phyloP scores from a whole-genome alignment of 2,113 vertebrate species.

The Progne subis region DNA sequence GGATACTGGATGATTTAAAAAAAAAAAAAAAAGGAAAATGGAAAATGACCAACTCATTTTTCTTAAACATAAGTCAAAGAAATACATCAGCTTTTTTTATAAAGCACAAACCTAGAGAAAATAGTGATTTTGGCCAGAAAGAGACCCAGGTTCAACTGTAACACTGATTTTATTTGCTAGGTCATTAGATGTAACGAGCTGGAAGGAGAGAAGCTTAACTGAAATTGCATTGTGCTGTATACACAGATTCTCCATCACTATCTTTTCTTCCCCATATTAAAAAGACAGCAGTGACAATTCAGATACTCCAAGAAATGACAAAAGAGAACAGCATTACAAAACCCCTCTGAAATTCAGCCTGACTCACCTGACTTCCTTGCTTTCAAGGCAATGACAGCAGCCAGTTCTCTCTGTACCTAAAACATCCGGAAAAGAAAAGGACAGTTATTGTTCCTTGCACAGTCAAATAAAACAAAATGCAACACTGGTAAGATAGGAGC shows the following conservation, averaged over 20 bases:
- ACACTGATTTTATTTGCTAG: background rate
- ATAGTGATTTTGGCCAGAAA: background rate
- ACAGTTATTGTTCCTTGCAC: background rate
- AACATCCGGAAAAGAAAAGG: slow-evolving; percentile 47
- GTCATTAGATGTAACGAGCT: background rate
- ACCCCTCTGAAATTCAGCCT: background rate
- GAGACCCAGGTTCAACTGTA: background rate
- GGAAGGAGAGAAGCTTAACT: background rate
- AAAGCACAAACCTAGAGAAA: background rate
- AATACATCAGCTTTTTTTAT: background rate
- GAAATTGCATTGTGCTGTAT: background rate
- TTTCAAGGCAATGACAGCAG: slow-evolving; percentile 92
- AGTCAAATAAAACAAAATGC: background rate
- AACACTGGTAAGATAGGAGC: background rate
- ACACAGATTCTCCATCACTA: background rate
- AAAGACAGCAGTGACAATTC: background rate
- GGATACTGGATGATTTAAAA: background rate
- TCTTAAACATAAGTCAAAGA: background rate
- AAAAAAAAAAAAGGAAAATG: background rate
- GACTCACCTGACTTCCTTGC: slow-evolving; percentile 93
- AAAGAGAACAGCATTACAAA: background rate
- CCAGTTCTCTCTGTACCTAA: slow-evolving; percentile 94
- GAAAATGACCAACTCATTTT: background rate
- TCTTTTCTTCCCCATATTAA: background rate
- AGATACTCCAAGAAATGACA: background rate